Base-by-base conservation (phyloP, 2,113 vertebrate species). In the Anser cygnoides region DNA sequence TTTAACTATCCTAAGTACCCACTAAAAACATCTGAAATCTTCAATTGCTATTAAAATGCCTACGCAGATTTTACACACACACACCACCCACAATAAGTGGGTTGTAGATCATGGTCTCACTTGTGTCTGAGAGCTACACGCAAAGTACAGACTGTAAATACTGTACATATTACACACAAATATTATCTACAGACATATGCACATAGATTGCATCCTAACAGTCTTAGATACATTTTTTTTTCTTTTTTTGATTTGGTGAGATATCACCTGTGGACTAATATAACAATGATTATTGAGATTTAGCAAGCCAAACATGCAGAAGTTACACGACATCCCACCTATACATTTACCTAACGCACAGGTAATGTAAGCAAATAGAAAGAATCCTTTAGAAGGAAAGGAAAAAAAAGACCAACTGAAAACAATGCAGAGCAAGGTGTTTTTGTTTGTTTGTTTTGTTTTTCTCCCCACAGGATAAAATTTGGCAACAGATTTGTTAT, bases 11-110 rank as follows among this genome's bases (percentile, higher is more conserved):
- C 6, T 52, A 84, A 54, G 33, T 15, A 10, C 3, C 54, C 14
- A 61, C 6, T 37, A 21, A 29, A 46, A 66, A 35, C 4, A 33
- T 26, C 13, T 52, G 19, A 73, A 78, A 35, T 77, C 73, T 76
- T 73, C 57, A 80, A 44, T 25, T 1, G 1, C 4, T 89, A 37
- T 73, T 61, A 65, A 41, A 74, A 57, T 86, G 29, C 57, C 61
- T 54, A 23, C 9, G 4, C 0, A 62, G 55, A 28, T 89, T 90
- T 86, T 39, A 59, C 19, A 15, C 21, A 33, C 31, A 25, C 1
- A 1, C 4, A 50, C 39, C 71, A 76, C 58, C 19, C 49, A 72
- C 2, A 0, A 20, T 62, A 20, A 1, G 0, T 28, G 52, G 70
- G 52, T 25, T 78, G 57, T 26, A 59, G 59, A 94, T 77, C 79